Evolutionary conservation across 2,113 vertebrate genomes (phyloP).

Genomic region (Sapayoa aenigma): DNA sequence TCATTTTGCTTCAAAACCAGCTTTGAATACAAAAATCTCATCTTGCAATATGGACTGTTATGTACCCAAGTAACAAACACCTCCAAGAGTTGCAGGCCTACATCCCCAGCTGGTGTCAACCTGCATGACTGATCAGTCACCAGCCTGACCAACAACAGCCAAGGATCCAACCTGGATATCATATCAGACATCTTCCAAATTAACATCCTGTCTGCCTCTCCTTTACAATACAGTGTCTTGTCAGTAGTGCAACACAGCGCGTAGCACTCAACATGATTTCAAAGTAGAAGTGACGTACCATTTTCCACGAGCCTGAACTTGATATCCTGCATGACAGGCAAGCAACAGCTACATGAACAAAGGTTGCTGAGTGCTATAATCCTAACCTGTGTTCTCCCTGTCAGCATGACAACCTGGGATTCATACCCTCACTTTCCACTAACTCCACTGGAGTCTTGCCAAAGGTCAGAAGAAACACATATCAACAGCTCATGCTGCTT

Average conservation of each 20-base stretch:
- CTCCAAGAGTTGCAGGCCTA: not conserved
- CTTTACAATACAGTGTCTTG: not conserved
- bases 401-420: not conserved
- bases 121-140: not conserved
- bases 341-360: not conserved
- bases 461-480: not conserved
- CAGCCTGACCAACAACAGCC: not conserved
- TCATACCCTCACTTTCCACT: not conserved
- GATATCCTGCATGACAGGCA: not conserved
- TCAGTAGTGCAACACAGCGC: not conserved
- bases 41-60: not conserved
- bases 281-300: accelerated
- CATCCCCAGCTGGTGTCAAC: not conserved
- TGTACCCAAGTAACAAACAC: not conserved
- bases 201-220: not conserved
- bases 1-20: not conserved
- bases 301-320: not conserved
- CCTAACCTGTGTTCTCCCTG: not conserved
- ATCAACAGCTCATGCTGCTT: not conserved
- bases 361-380: not conserved
- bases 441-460: not conserved
- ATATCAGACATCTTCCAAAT: not conserved
- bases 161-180: not conserved
- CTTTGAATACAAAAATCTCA: not conserved
- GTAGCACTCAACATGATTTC: not conserved